Conservation (phyloP, 2,113 vertebrate genomes). For the Sylvietta virens region DNA sequence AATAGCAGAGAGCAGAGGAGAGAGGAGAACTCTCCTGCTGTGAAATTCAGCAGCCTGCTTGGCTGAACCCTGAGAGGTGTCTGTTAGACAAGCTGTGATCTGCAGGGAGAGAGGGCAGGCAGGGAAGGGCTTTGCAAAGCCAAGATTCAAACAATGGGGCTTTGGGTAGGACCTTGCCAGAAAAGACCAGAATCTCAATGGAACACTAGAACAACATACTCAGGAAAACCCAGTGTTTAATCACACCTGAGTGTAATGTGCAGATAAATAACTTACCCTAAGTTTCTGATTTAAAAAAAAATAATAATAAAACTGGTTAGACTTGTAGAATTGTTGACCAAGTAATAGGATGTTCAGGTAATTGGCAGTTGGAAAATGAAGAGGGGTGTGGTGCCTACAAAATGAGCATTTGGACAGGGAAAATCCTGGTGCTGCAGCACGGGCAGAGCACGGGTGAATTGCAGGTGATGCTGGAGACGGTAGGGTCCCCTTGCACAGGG, state of each 20-base stretch:
- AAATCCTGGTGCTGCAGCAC: neutral
- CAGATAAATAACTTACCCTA: neutral
- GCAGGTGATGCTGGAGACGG: neutral
- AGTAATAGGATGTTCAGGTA: slow-evolving; percentile 16
- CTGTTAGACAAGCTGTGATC: neutral
- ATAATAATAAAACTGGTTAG: slow-evolving; percentile 20
- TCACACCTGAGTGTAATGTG: neutral
- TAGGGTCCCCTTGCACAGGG: neutral
- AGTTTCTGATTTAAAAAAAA: neutral
- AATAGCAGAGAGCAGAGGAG: neutral
- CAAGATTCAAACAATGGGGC: neutral
- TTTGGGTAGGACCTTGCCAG: neutral
- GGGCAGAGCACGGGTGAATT: neutral
- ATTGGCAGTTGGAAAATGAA: slow-evolving; percentile 14
- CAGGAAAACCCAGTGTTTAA: neutral
- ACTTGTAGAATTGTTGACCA: slow-evolving; percentile 24
- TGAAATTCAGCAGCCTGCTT: neutral
- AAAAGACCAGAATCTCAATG: neutral
- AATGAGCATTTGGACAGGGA: neutral
- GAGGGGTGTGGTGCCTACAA: neutral
- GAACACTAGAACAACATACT: neutral
- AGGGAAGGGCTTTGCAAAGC: neutral
- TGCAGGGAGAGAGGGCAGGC: neutral
- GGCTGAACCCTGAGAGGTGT: neutral
- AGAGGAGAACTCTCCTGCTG: neutral